Conservation (phyloP, 2,113 vertebrate genomes). For the Clarias gariepinus region DNA sequence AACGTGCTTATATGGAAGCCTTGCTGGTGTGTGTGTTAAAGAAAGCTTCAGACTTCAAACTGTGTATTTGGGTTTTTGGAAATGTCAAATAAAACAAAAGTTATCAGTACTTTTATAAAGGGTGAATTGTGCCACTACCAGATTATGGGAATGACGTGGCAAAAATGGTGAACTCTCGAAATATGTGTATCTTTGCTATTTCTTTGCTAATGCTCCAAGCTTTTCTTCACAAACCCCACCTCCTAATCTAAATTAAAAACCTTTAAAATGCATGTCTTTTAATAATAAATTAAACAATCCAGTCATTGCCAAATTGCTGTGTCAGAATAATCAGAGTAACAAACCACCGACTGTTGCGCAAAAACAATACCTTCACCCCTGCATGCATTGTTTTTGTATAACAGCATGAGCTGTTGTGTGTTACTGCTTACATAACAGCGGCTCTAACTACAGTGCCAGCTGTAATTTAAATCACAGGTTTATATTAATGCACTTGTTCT, state of each 20-base stretch:
- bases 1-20: too few relatives aligned
- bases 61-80: too few relatives aligned
- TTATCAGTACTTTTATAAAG: too few relatives aligned
- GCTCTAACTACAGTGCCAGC: background rate
- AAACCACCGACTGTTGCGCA: background rate
- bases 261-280: background rate
- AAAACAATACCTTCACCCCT: background rate
- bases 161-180: too few relatives aligned
- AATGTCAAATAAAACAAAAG: too few relatives aligned
- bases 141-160: too few relatives aligned
- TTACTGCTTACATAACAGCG: background rate
- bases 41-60: too few relatives aligned
- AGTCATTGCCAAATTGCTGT: background rate
- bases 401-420: background rate
- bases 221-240: too few relatives aligned
- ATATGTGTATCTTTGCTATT: too few relatives aligned
- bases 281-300: background rate
- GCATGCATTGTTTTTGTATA: background rate
- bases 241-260: background rate
- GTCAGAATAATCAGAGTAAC: background rate
- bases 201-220: too few relatives aligned
- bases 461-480: background rate
- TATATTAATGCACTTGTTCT: background rate
- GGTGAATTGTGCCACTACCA: too few relatives aligned
- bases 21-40: too few relatives aligned